Percentiles rank a stretch among this genome's conserved stretches.
Evolutionary conservation across 2,797 vertebrate species (phyloP).

Genomic region (Parotocinclus haroldoi): DNA sequence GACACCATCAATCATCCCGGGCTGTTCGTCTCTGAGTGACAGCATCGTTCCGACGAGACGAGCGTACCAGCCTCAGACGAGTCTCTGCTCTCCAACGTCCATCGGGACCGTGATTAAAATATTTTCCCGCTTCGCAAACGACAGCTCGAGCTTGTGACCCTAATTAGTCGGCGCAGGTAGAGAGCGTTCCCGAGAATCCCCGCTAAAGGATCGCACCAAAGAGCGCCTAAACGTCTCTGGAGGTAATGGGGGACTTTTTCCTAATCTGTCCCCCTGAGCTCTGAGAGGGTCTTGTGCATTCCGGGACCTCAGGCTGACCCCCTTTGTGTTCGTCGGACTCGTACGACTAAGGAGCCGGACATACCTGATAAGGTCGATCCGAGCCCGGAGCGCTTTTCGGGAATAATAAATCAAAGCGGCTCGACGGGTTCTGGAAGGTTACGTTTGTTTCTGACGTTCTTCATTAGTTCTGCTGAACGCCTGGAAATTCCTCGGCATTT

Average conservation of each 20-base stretch:
- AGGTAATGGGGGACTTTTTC: constrained; percentile 33
- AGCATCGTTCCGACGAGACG: background rate
- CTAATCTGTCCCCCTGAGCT: constrained; percentile 17
- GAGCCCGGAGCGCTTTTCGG: too few relatives aligned
- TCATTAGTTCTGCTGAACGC: too few relatives aligned
- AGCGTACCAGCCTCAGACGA: background rate
- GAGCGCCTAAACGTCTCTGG: background rate
- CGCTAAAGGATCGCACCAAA: too few relatives aligned
- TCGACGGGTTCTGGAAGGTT: too few relatives aligned
- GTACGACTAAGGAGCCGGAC: constrained; percentile 3
- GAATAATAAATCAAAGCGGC: too few relatives aligned
- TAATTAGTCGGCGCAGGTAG: constrained; percentile 22
- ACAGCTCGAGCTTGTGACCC: constrained; percentile 2
- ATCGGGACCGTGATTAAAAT: constrained; percentile 8
- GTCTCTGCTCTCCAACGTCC: background rate
- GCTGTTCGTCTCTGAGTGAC: constrained; percentile 11
- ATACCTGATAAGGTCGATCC: constrained; percentile 26
- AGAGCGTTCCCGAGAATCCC: too few relatives aligned
- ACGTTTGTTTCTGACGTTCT: too few relatives aligned
- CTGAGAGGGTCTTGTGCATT: constrained; percentile 18
- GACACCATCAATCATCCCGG: too few relatives aligned
- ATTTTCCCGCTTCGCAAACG: constrained; percentile 8
- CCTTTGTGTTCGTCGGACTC: constrained; percentile 1
- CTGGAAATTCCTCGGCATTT: too few relatives aligned
- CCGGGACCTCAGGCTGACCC: constrained; percentile 31